A percentile compares a stretch with the other conserved stretches of the same genome.
These are phyloP conservation scores for Auanema sp. DNA, from an alignment of 2,888 invertebrate genomes.

Conservation along the genomic window DNA sequence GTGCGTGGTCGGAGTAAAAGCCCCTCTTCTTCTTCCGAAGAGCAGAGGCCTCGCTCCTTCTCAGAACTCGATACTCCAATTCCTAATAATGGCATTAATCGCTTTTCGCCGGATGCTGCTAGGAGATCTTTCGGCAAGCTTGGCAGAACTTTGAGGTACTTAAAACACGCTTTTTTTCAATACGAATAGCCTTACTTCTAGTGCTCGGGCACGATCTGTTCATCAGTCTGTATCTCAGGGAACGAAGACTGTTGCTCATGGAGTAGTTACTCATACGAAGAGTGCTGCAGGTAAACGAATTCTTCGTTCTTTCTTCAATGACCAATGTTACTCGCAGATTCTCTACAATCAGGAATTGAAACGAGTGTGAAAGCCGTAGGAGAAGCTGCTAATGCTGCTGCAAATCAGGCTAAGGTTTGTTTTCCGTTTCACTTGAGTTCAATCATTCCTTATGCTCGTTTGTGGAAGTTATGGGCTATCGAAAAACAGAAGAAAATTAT, in stretches of 20 bases:
- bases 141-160: constrained; percentile 56
- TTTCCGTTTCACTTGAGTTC: background rate
- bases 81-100: constrained; percentile 28
- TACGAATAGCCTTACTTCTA: constrained; percentile 25
- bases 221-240: constrained; percentile 59
- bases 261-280: constrained; percentile 63
- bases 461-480: too few species aligned
- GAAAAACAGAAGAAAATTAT: too few species aligned
- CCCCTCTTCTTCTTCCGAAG: constrained; percentile 24
- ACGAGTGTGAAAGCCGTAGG: constrained; percentile 56
- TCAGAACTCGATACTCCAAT: constrained; percentile 47
- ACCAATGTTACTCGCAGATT: constrained; percentile 26
- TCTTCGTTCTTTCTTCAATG: constrained; percentile 8
- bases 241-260: constrained; percentile 61
- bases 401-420: constrained; percentile 20
- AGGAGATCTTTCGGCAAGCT: constrained; percentile 60
- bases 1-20: constrained; percentile 23
- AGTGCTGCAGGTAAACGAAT: constrained; percentile 55
- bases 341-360: constrained; percentile 61
- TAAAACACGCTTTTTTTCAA: background rate
- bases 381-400: constrained; percentile 39
- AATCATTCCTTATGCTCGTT: too few species aligned
- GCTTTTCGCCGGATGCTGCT: constrained; percentile 60
- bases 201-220: constrained; percentile 57
- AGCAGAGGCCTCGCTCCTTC: constrained; percentile 43